Base-by-base conservation (phyloP, 2,888 invertebrate genomes). In the Cerastis leucographa region DNA sequence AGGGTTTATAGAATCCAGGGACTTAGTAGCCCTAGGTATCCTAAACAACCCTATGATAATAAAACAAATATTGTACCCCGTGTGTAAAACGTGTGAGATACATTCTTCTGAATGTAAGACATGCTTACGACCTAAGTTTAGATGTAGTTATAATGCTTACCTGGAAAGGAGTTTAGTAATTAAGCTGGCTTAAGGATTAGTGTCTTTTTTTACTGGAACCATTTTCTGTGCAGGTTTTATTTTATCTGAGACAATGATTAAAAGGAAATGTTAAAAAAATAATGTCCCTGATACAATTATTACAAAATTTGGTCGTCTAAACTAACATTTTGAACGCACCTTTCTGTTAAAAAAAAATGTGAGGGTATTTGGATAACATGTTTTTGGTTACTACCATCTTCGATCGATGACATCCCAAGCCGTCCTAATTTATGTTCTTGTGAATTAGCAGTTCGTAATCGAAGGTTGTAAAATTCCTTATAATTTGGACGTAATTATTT, bases 341-440 rank as follows among this genome's bases (percentile, higher is more conserved):
- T 35, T n/a, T 14, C 6, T 14, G 29, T 35, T n/a, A 2, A 44
- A 19, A 2, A 44, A 19, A 66, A 61, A 70, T 44, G 1, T 71
- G 49, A 67, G 25, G 71, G 74, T 74, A 74, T 35, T 35, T 29
- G 25, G 1, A 40, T 19, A 67, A 35, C 44, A 29, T 5, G 29
- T 0, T 61, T 65, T 35, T 65, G 2, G 0, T 25, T 17, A 7
- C 44, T 72, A 85, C 85, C 77, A 66, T 51, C 22, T 22, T 62
- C 0, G 54, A 4, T 56, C 35, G 1, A 64, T 68, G 54, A 25
- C 29, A 61, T 69, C 42, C 29, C 6, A 40, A 69, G 6, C 17
- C 22, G 7, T 35, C 22, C 17, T 8, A 62, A 65, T 71, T 49
- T 67, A 44, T 14, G 8, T 61, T 70, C 68, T 71, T 64, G 49